A percentile compares a stretch with the other conserved stretches of the same genome.
Evolutionary conservation across 2,113 vertebrate genomes (phyloP).

Genomic region (Notiomystis cincta): DNA sequence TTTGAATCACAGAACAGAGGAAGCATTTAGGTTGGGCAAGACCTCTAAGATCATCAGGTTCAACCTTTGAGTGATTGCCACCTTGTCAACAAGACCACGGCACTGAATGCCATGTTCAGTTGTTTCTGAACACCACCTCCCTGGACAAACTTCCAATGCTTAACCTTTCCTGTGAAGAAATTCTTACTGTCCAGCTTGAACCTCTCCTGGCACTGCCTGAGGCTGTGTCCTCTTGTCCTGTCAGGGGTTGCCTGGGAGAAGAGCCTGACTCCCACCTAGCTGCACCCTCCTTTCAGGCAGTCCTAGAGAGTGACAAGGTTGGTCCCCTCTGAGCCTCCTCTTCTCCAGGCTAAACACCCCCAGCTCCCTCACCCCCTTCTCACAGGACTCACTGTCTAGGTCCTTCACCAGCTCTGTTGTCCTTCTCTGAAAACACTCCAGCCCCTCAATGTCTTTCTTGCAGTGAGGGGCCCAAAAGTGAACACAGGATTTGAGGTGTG

Average conservation of each 20-base stretch:
- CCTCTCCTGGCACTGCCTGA: background rate
- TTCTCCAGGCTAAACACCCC: background rate
- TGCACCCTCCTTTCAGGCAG: background rate
- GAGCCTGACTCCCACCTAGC: too few species aligned
- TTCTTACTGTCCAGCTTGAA: background rate
- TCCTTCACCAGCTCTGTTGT: rapidly evolving
- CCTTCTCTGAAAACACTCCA: rapidly evolving
- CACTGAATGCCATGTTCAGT: rapidly evolving
- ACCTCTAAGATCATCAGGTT: background rate
- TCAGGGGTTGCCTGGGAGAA: background rate
- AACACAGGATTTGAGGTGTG: rapidly evolving
- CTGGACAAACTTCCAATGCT: background rate
- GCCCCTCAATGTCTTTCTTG: background rate
- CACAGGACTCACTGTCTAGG: background rate
- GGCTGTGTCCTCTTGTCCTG: background rate
- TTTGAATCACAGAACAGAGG: background rate
- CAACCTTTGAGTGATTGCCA: background rate
- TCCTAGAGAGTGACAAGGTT: rapidly evolving
- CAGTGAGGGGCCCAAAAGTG: background rate
- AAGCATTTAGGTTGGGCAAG: background rate
- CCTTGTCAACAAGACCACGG: background rate
- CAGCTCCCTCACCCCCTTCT: background rate
- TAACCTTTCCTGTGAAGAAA: background rate
- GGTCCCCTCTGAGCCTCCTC: too few species aligned
- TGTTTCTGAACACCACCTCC: background rate